Conservation (phyloP, 2,888 invertebrate genomes). For the Sacculina carcini region DNA sequence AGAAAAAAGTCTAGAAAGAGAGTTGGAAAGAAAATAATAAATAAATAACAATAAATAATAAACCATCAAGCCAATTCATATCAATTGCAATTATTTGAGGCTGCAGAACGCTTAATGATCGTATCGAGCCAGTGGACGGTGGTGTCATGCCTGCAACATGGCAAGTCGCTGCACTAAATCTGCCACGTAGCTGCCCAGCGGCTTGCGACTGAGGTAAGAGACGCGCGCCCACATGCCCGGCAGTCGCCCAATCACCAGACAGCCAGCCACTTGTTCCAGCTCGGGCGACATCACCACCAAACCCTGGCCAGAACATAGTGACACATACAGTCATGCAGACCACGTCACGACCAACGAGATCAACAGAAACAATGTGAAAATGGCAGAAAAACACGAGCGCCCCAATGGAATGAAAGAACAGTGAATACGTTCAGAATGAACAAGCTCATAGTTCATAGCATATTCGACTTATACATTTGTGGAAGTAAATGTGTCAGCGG, state of each 20-base stretch:
- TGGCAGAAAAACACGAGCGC: no score
- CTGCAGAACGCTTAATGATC: no score
- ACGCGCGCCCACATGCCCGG: slow-evolving; percentile 53
- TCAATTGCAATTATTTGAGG: no score
- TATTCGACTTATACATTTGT: no score
- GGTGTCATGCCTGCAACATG: slow-evolving; percentile 28
- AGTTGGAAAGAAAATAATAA: no score
- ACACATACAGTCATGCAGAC: slow-evolving; percentile 16
- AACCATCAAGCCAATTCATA: no score
- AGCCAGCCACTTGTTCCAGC: slow-evolving; percentile 42
- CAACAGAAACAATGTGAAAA: not conserved
- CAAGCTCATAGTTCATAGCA: no score
- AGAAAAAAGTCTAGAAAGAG: no score
- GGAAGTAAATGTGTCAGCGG: no score
- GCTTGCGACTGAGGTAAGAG: slow-evolving; percentile 72
- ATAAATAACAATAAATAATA: no score
- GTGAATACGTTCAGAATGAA: no score
- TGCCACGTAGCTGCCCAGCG: slow-evolving; percentile 48
- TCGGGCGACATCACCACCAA: slow-evolving; percentile 50
- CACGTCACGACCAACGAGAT: not conserved
- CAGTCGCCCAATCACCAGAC: slow-evolving; percentile 45
- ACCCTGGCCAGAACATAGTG: slow-evolving; percentile 24
- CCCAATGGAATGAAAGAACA: no score
- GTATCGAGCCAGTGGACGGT: not conserved
- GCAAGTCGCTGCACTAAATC: slow-evolving; percentile 36